A percentile compares a stretch with the other conserved stretches of the same genome.
phyloP scores from a whole-genome alignment of 2,113 vertebrate genomes.

The Hippocampus guttulatus region DNA sequence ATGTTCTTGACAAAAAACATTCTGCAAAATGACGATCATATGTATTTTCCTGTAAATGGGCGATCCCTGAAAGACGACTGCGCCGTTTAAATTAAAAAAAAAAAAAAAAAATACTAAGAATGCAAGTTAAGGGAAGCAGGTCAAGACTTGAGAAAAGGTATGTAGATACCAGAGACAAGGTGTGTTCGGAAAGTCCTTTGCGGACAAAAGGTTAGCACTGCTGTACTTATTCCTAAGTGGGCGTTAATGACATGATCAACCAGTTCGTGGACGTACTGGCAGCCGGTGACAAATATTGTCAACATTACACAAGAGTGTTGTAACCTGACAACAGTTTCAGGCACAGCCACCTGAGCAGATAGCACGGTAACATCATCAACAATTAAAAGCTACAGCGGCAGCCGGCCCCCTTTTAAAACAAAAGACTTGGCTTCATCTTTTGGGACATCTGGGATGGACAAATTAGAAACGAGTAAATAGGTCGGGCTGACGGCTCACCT shows the following conservation, averaged over 20 bases:
- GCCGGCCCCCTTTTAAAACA: constrained; percentile 25
- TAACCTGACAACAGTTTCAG: constrained; percentile 41
- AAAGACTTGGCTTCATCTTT: background rate
- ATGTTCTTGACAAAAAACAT: no score
- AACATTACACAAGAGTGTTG: constrained; percentile 35
- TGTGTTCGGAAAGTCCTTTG: background rate
- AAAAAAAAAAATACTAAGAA: background rate
- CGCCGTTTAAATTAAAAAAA: no score
- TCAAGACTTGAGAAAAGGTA: constrained; percentile 30
- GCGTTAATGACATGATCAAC: background rate
- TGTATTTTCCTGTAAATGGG: no score
- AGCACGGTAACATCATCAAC: background rate
- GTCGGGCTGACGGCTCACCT: background rate
- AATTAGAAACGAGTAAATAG: background rate
- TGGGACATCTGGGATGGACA: background rate
- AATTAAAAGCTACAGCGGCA: background rate
- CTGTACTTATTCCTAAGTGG: no score
- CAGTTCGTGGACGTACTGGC: constrained; percentile 9
- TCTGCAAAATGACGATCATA: no score
- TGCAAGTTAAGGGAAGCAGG: constrained; percentile 8
- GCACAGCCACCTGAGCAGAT: constrained; percentile 40
- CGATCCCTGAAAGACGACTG: no score
- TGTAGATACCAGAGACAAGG: constrained; percentile 4
- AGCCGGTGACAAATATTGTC: constrained; percentile 9
- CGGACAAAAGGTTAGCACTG: background rate